Evolutionary conservation across 2,888 invertebrate species (phyloP).

Genomic region (Athrips mouffetella): DNA sequence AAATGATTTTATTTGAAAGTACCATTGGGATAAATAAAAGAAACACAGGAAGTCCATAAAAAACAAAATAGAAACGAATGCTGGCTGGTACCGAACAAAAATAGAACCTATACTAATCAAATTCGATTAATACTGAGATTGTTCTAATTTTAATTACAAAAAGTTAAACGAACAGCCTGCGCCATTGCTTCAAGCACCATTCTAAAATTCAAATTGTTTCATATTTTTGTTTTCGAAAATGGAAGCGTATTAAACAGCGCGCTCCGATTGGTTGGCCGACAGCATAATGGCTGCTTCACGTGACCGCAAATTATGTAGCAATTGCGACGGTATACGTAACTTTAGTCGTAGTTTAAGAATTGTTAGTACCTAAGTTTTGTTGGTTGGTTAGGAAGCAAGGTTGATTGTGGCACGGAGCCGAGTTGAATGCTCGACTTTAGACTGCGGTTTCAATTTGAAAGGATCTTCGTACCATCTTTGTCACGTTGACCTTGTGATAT

Average conservation of each 20-base stretch:
- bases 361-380: slow-evolving; percentile 29
- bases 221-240: slow-evolving; percentile 59
- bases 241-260: slow-evolving; percentile 63
- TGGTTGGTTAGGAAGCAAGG: slow-evolving; percentile 23
- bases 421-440: slow-evolving; percentile 9
- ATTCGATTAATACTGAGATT: slow-evolving; percentile 3
- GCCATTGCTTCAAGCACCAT: slow-evolving; percentile 29
- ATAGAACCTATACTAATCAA: neutral
- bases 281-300: slow-evolving; percentile 70
- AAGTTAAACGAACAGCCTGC: slow-evolving; percentile 14
- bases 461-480: neutral
- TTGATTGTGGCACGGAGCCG: slow-evolving; percentile 22
- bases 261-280: slow-evolving; percentile 59
- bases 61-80: neutral
- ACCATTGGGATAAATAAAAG: neutral
- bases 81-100: neutral
- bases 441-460: slow-evolving; percentile 6
- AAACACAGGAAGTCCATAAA: neutral
- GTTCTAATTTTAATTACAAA: slow-evolving; percentile 7
- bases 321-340: slow-evolving; percentile 54
- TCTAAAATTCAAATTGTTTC: slow-evolving; percentile 45
- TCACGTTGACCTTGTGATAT: neutral
- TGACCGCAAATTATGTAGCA: slow-evolving; percentile 72
- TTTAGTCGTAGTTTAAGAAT: slow-evolving; percentile 40
- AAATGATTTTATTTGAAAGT: slow-evolving; percentile 7